Conservation (phyloP, 2,888 invertebrate species). For the Catocala nupta region DNA sequence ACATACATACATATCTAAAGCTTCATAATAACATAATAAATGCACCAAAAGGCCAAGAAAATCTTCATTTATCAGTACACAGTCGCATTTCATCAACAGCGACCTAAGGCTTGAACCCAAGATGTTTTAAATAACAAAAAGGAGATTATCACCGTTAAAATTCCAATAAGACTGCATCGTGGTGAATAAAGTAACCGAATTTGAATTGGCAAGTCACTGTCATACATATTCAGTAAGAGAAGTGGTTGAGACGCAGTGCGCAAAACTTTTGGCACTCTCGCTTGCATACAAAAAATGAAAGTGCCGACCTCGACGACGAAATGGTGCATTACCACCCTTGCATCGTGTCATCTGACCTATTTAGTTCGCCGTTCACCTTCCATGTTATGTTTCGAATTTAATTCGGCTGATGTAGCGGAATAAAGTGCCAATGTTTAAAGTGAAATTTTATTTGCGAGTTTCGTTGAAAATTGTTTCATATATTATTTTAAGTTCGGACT, state of each 20-base stretch:
- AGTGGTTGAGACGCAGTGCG: constrained; percentile 80
- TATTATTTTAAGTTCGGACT: too few species aligned
- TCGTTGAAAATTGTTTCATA: not conserved
- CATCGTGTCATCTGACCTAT: constrained; percentile 47
- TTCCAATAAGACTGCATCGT: constrained; percentile 70
- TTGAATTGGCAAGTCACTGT: constrained; percentile 81
- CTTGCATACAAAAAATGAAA: constrained; percentile 85
- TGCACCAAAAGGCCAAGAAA: constrained; percentile 7
- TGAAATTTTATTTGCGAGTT: constrained; percentile 9
- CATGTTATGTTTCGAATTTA: constrained; percentile 21
- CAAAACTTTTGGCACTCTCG: constrained; percentile 86
- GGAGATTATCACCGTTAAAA: constrained; percentile 49
- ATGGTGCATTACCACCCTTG: constrained; percentile 68
- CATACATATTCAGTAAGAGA: constrained; percentile 80
- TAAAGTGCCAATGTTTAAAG: constrained; percentile 3
- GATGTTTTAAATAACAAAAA: constrained; percentile 48
- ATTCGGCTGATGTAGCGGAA: constrained; percentile 21
- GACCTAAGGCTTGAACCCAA: constrained; percentile 23
- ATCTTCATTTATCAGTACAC: constrained; percentile 2
- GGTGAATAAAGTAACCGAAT: constrained; percentile 75
- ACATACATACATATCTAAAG: too few species aligned
- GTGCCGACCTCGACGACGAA: constrained; percentile 66
- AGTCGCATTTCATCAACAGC: constrained; percentile 22
- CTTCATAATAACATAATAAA: constrained; percentile 7
- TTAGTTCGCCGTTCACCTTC: constrained; percentile 25